phyloP scores from a whole-genome alignment of 1,140 invertebrate species.

The Caenorhabditis tropicalis region DNA sequence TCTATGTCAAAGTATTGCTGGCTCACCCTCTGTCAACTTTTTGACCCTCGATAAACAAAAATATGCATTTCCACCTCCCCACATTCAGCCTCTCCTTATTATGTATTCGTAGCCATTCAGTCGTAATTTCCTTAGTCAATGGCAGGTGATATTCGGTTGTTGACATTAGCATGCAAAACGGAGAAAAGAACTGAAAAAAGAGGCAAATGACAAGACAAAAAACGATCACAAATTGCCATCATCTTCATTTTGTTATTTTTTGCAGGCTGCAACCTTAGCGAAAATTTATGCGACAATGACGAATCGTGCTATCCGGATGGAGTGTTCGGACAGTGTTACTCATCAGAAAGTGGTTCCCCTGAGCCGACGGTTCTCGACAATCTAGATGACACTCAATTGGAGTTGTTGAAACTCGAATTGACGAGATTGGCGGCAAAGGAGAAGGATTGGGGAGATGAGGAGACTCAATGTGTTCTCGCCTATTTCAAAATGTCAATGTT shows the following conservation, averaged over 20 bases:
- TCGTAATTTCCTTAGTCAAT: not conserved
- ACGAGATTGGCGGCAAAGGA: constrained; percentile 32
- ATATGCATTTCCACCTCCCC: not conserved
- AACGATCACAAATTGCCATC: too few species aligned
- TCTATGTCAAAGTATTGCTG: too few species aligned
- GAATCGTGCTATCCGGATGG: constrained; percentile 73
- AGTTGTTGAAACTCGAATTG: constrained; percentile 55
- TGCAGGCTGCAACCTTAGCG: constrained; percentile 36
- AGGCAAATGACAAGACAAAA: not conserved
- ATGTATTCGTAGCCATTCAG: not conserved
- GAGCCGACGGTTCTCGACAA: constrained; percentile 46
- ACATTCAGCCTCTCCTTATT: not conserved
- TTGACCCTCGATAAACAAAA: not conserved
- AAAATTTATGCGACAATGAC: constrained; percentile 36
- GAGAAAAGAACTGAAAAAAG: not conserved
- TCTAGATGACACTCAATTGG: constrained; percentile 55
- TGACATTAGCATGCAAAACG: not conserved
- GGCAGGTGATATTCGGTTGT: constrained; percentile 8
- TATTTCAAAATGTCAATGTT: constrained; percentile 61
- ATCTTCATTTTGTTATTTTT: too few species aligned
- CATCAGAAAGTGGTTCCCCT: constrained; percentile 22
- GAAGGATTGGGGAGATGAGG: constrained; percentile 54
- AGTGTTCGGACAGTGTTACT: constrained; percentile 58
- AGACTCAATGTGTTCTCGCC: constrained; percentile 58
- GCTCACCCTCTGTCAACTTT: too few species aligned